A percentile compares a stretch with the other conserved stretches of the same genome.
These are phyloP conservation scores for Lepilemur septentrionalis DNA, from an alignment of 2,797 vertebrate species.

Conservation along the genomic window DNA sequence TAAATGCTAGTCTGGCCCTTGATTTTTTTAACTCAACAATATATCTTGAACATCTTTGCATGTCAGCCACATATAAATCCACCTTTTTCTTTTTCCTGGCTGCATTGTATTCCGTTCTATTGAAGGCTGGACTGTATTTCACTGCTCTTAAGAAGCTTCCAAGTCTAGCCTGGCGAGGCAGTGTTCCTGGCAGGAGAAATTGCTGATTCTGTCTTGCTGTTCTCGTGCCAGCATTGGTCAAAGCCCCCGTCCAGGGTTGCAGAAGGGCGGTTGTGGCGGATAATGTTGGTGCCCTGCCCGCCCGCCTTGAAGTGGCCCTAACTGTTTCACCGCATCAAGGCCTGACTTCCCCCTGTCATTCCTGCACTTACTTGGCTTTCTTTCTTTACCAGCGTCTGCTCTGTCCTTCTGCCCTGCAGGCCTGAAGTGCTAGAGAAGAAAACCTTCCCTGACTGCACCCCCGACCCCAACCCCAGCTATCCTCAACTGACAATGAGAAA, in stretches of 20 bases:
- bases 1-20: neutral
- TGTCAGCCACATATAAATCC: neutral
- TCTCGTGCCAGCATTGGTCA: neutral
- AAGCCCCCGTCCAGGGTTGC: neutral
- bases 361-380: neutral
- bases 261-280: neutral
- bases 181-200: neutral
- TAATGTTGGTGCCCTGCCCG: neutral
- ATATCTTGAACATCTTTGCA: neutral
- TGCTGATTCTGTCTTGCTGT: neutral
- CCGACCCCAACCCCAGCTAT: neutral
- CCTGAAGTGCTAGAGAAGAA: neutral
- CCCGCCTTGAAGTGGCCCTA: neutral
- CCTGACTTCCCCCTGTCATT: neutral
- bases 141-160: neutral
- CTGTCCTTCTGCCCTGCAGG: neutral
- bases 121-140: neutral
- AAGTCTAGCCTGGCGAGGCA: neutral
- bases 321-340: neutral
- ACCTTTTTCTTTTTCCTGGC: neutral
- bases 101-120: neutral
- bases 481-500: neutral
- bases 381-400: neutral
- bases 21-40: neutral
- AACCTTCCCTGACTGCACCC: neutral